Evolutionary conservation across 2,113 vertebrate species (phyloP).

Genomic region (Chlamydotis undulata): DNA sequence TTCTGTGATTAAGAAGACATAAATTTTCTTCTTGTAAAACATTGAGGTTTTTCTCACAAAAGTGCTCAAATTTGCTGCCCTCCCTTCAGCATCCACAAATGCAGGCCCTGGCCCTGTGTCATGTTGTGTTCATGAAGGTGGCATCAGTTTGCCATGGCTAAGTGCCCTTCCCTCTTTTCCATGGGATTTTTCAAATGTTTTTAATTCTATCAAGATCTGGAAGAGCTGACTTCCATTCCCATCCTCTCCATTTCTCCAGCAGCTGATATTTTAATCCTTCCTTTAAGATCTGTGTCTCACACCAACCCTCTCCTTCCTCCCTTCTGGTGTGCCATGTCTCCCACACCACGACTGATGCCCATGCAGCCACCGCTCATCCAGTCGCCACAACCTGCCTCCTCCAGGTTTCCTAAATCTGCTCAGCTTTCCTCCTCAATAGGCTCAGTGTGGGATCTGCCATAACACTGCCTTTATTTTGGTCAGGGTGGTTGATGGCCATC

Average conservation of each 20-base stretch:
- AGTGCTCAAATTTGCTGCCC: not conserved
- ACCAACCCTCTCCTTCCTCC: not conserved
- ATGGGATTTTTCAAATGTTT: not conserved
- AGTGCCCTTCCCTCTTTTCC: not conserved
- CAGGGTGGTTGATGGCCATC: not conserved
- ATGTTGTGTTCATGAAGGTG: not conserved
- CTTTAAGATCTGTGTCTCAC: not conserved
- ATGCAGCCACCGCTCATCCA: fast-evolving
- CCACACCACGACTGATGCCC: not conserved
- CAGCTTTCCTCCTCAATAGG: fast-evolving
- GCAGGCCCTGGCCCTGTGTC: not conserved
- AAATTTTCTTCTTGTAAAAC: not conserved
- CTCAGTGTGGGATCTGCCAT: fast-evolving
- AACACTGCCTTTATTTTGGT: not conserved
- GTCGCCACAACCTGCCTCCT: not conserved
- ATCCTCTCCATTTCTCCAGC: not conserved
- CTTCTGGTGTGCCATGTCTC: not conserved
- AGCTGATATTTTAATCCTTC: not conserved
- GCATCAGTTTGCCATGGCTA: no score
- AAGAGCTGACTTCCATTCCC: not conserved
- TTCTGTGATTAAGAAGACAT: not conserved
- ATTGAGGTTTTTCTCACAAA: not conserved
- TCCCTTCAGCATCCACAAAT: not conserved
- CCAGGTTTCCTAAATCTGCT: not conserved
- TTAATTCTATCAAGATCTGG: not conserved